phyloP scores from a whole-genome alignment of 1,140 invertebrate genomes.

The Euwallacea fornicatus region DNA sequence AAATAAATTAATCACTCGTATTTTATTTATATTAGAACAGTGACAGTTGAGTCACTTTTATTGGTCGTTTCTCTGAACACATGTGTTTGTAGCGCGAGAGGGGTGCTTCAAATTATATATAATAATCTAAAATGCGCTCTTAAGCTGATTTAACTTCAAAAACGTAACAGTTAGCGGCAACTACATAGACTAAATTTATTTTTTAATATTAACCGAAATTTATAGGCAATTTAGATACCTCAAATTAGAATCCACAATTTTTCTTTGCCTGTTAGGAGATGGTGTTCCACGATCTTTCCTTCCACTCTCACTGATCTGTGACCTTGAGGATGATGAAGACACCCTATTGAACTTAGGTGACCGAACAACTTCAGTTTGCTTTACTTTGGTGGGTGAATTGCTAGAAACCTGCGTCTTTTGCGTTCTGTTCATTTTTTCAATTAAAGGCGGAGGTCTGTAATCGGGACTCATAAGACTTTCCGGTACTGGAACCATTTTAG shows the following conservation, averaged over 20 bases:
- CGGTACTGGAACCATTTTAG: constrained; percentile 82
- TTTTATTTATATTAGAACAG: too few species aligned
- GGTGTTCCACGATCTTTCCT: constrained; percentile 35
- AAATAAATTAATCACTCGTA: too few species aligned
- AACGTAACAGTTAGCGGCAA: too few species aligned
- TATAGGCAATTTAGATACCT: constrained; percentile 13
- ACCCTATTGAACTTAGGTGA: constrained; percentile 53
- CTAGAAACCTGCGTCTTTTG: constrained; percentile 3
- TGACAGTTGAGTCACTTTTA: too few species aligned
- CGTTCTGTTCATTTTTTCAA: constrained; percentile 29
- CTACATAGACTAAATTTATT: too few species aligned
- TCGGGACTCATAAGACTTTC: constrained; percentile 84
- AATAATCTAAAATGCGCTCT: too few species aligned
- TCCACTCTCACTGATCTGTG: constrained; percentile 7
- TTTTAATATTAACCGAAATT: not conserved
- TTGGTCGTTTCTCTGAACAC: too few species aligned
- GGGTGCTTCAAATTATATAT: too few species aligned
- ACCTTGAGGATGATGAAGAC: not conserved
- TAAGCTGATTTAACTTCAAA: too few species aligned
- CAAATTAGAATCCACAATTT: constrained; percentile 19
- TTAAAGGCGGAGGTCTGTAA: constrained; percentile 60
- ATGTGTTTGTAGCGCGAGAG: too few species aligned
- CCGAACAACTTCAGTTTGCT: constrained; percentile 41
- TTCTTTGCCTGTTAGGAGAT: constrained; percentile 39
- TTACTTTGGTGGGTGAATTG: constrained; percentile 23